Evolutionary conservation across 2,113 vertebrate genomes (phyloP), one percentile per base, ranked within the genome.

Genomic region (Chaenogobius annularis): DNA sequence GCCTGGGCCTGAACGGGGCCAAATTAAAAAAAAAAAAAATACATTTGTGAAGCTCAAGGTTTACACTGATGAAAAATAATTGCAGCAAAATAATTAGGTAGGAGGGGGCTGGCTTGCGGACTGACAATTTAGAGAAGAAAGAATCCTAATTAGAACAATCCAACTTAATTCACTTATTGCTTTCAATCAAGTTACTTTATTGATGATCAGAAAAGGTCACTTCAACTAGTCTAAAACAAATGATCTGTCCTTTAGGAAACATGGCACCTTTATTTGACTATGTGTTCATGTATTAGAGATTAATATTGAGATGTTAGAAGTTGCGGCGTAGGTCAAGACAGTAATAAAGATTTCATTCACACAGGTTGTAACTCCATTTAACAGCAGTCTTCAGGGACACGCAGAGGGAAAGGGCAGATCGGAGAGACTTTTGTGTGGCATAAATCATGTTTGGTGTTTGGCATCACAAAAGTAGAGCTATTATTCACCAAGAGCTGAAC

Each of bases 371-470:
- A 75, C 68, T 15, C 22, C 55, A 58, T 58, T 58, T 58, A 58
- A 31, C 69, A 26, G 52, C 62, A 75, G 70, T 84, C 75, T 73
- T 69, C 13, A 1, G 50, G 66, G 68, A 75, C 50, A 69, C 66
- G 69, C 83, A 58, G 70, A 70, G 73, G 37, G 82, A 63, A 83
- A 86, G 83, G 78, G 65, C 67, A 81, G 78, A 85, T 74, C 73
- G 64, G 52, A 68, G 44, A 83, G 78, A 78, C 67, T 85, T 83
- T 67, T 79, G 26, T 52, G 62, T 78, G 75, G 69, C 73, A 87
- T 87, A 85, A 86, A 87, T 88, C 78, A 82, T 69, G 73, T 50
- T 76, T 79, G 82, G 69, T 81, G 79, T 84, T 87, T 87, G 69
- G 68, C 78, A 80, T 66, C 73, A 85, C 66, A 83, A 86, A 83